Evolutionary conservation across 2,888 invertebrate species (phyloP).

Genomic region (Boloria euphrosyne): DNA sequence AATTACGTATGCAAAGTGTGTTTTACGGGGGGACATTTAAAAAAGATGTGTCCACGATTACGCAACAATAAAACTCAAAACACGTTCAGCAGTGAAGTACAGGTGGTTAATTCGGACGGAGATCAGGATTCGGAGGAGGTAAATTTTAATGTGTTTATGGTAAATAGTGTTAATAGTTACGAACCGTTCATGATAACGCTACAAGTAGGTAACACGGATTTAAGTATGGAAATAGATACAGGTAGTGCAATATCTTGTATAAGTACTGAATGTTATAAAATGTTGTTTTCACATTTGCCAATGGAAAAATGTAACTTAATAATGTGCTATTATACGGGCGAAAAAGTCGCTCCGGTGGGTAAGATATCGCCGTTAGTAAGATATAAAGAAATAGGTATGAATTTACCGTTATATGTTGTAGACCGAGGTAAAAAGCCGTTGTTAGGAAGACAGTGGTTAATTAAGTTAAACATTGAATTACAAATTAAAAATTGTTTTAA

Average conservation of each 20-base stretch:
- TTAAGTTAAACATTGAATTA: slow-evolving; percentile 3
- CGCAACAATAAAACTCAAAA: no score
- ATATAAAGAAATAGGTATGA: neutral
- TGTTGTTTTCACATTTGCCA: neutral
- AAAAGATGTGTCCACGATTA: no score
- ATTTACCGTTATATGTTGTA: slow-evolving; percentile 10
- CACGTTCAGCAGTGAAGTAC: no score
- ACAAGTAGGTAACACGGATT: no score
- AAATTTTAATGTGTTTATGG: no score
- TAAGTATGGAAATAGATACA: no score
- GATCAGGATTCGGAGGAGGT: no score
- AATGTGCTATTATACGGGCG: neutral
- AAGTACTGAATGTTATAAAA: neutral
- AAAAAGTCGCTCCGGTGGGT: neutral
- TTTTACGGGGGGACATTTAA: no score
- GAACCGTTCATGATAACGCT: no score
- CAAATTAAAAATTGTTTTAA: neutral
- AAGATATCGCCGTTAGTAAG: neutral
- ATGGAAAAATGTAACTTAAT: slow-evolving; percentile 25
- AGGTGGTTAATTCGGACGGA: no score
- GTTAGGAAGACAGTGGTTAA: slow-evolving; percentile 21
- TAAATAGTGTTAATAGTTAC: no score
- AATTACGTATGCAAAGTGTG: no score
- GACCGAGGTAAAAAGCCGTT: slow-evolving; percentile 5
- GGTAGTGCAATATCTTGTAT: slow-evolving; percentile 10